Base-by-base conservation (phyloP, 2,113 vertebrate genomes). In the Platysteira castanea region DNA sequence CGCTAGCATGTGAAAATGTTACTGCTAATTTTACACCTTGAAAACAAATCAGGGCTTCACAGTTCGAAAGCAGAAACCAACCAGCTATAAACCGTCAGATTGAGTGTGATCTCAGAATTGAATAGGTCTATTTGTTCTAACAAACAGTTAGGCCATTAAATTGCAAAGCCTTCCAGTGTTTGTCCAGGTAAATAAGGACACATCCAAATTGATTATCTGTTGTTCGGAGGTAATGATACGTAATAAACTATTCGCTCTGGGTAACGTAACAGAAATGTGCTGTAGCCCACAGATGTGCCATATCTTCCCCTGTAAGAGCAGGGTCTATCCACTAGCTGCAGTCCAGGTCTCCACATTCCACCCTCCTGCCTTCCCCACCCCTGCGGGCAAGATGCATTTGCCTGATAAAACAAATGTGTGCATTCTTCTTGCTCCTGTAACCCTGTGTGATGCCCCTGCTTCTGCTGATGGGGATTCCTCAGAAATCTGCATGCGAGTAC, bases 151-250 rank as follows among this genome's bases (percentile, higher is more conserved):
- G 59, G 95, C 91, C 84, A 95, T 71, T 95, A 96, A 97, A 96
- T 95, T 84, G 93, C 93, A 76, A 67, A 96, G 74, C 88, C 87
- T 95, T 95, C 78, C 74, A 93, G 57, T 93, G 74, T 92, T 97
- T 97, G 96, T 97, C 91, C 86, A 95, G 92, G 90, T 87, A 90
- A 96, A 97, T 97, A 97, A 97, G 94, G 57, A 95, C 82, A 77
- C 80, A 70, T 93, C 87, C 94, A 93, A 95, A 94, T 96, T 97
- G 80, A 96, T 97, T 96, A 84, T 57, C 96, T 94, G 91, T 96
- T 97, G 82, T 90, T 90, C 15, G 1, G 63, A 82, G 94, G 93
- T 97, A 96, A 75, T 79, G 96, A 97, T 97, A 80, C 47, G 64
- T 96, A 97, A 94, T 93, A 96, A 97, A 96, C 89, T 94, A 71